Evolutionary conservation across 2,888 invertebrate genomes (phyloP).

Genomic region (Archips crataeganus): DNA sequence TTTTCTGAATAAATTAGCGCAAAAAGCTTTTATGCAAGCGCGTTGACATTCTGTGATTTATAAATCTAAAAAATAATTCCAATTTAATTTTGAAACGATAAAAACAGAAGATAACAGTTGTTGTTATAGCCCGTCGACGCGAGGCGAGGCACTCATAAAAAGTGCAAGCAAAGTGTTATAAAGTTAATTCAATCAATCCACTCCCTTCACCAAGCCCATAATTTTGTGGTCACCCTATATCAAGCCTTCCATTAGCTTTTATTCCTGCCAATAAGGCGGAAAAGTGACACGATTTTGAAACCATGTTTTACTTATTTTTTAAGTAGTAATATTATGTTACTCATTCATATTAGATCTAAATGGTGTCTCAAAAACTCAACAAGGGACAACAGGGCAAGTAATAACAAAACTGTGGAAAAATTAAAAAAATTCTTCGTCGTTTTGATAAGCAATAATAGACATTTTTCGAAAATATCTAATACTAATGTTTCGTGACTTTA

Average conservation of each 20-base stretch:
- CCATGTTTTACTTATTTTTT: neutral
- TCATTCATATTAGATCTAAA: too few relatives aligned
- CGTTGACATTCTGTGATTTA: neutral
- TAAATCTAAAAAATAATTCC: neutral
- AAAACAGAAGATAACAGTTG: conserved; percentile 5
- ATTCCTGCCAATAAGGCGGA: neutral
- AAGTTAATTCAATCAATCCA: conserved; percentile 34
- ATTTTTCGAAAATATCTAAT: too few relatives aligned
- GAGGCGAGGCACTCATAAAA: conserved; percentile 38
- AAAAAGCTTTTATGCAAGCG: neutral
- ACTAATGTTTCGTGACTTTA: too few relatives aligned
- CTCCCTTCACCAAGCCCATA: conserved; percentile 33
- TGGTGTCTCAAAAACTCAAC: too few relatives aligned
- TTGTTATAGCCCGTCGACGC: conserved; percentile 3
- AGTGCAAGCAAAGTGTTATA: conserved; percentile 30
- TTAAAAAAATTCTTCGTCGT: too few relatives aligned
- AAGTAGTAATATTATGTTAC: too few relatives aligned
- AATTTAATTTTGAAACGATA: conserved; percentile 10
- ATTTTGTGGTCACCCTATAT: conserved; percentile 15
- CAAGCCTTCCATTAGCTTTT: conserved; percentile 6
- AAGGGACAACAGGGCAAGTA: too few relatives aligned
- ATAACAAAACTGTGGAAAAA: too few relatives aligned
- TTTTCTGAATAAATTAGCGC: neutral
- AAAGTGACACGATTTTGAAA: neutral
- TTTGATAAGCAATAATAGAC: too few relatives aligned